phyloP scores from a whole-genome alignment of 2,888 invertebrate genomes.

The Ashinkailepas kermadecensis region DNA sequence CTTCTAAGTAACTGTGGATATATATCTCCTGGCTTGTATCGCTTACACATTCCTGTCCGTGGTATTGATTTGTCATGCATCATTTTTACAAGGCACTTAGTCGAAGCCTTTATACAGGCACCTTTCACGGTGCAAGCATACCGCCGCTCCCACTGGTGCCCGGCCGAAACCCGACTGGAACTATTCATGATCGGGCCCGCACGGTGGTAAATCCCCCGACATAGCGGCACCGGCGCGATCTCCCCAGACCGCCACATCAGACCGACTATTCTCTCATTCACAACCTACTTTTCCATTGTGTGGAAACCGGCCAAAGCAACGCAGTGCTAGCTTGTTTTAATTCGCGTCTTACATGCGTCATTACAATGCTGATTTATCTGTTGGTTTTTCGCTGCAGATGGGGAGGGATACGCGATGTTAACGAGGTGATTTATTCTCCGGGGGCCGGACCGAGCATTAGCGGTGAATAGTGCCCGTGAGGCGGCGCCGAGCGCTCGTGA shows the following conservation, averaged over 20 bases:
- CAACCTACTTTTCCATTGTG: not conserved
- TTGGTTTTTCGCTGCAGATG: not conserved
- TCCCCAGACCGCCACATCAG: not conserved
- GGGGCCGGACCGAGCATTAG: too few species aligned
- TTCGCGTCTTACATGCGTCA: not conserved
- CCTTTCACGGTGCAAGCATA: not conserved
- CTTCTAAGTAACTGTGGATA: not conserved
- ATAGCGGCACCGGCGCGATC: not conserved
- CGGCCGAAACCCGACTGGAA: not conserved
- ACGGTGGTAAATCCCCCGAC: not conserved
- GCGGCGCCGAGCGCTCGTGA: too few species aligned
- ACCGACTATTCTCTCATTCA: too few species aligned
- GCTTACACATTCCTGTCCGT: not conserved
- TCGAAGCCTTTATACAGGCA: not conserved
- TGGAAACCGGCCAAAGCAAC: not conserved
- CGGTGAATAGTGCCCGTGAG: too few species aligned
- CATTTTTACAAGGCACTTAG: not conserved
- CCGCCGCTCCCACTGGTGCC: not conserved
- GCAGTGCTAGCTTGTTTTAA: not conserved
- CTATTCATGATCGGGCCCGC: not conserved
- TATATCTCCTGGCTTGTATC: not conserved
- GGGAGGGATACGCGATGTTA: slow-evolving; percentile 1
- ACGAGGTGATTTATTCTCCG: not conserved
- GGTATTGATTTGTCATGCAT: too few species aligned
- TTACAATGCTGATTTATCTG: not conserved